phyloP scores from a whole-genome alignment of 1,140 invertebrate genomes.

The Drosophila novamexicana region DNA sequence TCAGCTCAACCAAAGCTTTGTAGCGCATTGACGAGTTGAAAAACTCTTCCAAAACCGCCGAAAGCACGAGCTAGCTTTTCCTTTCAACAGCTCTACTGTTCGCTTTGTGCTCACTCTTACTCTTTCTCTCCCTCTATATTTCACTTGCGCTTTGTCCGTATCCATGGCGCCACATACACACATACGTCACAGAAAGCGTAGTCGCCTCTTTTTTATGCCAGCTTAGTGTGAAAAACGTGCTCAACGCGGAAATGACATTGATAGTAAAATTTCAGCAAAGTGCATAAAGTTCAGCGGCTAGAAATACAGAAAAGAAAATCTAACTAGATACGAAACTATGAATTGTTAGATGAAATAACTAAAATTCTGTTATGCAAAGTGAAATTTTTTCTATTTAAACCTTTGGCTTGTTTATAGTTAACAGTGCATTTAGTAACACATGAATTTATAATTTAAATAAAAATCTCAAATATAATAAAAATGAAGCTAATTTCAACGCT shows the following conservation, averaged over 20 bases:
- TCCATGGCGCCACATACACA: conserved; percentile 28
- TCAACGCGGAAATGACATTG: conserved; percentile 78
- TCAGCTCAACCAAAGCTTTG: background rate
- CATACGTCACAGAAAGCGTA: conserved; percentile 44
- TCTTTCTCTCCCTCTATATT: conserved; percentile 14
- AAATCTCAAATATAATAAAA: conserved; percentile 22
- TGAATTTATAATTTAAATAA: conserved; percentile 13
- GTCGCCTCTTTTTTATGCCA: conserved; percentile 48
- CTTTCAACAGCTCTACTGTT: conserved; percentile 44
- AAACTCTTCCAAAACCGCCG: background rate
- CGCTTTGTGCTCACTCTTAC: conserved; percentile 15
- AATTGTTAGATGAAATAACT: background rate
- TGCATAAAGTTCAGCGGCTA: conserved; percentile 25
- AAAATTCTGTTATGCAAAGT: conserved; percentile 29
- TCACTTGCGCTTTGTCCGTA: conserved; percentile 16
- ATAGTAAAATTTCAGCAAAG: conserved; percentile 70
- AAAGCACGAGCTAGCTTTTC: conserved; percentile 39
- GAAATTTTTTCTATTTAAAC: conserved; percentile 10
- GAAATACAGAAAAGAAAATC: conserved; percentile 8
- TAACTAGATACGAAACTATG: background rate
- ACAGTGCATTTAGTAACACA: background rate
- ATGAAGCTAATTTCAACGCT: conserved; percentile 76
- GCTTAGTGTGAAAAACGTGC: conserved; percentile 77
- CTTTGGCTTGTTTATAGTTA: background rate
- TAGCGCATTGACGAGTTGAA: conserved; percentile 2